These are phyloP conservation scores for Catalaphyllia jardinei DNA, from an alignment of 64 coral and sea anemone genomes.

Conservation along the genomic window DNA sequence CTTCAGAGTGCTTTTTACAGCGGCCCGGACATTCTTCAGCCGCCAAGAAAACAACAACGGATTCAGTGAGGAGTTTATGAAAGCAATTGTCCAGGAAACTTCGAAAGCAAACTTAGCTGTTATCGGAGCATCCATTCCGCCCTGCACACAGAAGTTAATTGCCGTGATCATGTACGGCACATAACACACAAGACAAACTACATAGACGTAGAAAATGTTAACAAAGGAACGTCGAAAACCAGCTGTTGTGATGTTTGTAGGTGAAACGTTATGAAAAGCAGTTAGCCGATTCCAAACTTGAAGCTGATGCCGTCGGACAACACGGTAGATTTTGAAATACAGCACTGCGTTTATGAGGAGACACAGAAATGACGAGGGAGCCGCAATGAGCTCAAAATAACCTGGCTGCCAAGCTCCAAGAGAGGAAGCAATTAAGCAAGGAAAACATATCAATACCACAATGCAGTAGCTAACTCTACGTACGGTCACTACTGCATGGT, in stretches of 20 bases:
- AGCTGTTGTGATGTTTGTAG: neutral
- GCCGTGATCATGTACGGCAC: neutral
- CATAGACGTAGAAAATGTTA: neutral
- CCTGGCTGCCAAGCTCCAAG: neutral
- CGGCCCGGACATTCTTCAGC: neutral
- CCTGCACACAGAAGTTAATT: neutral
- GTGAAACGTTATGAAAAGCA: too few relatives aligned
- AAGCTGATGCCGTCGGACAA: neutral
- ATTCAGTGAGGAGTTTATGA: slow-evolving; percentile 2
- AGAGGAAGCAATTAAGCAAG: neutral
- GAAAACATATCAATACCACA: neutral
- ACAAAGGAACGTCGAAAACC: neutral
- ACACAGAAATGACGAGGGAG: neutral
- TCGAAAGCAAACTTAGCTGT: neutral
- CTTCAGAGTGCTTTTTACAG: neutral
- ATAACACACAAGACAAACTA: neutral
- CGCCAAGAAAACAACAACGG: neutral
- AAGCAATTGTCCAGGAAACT: neutral
- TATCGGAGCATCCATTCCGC: neutral
- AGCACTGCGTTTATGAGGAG: neutral
- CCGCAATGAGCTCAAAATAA: neutral
- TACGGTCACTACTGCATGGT: neutral
- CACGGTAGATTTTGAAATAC: slow-evolving; percentile 8
- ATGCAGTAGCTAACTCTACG: neutral
- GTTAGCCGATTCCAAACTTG: neutral